Evolutionary conservation across 2,113 vertebrate genomes (phyloP), one percentile per base, ranked within the genome.

Genomic region (Cryptomyrus ogoouensis): DNA sequence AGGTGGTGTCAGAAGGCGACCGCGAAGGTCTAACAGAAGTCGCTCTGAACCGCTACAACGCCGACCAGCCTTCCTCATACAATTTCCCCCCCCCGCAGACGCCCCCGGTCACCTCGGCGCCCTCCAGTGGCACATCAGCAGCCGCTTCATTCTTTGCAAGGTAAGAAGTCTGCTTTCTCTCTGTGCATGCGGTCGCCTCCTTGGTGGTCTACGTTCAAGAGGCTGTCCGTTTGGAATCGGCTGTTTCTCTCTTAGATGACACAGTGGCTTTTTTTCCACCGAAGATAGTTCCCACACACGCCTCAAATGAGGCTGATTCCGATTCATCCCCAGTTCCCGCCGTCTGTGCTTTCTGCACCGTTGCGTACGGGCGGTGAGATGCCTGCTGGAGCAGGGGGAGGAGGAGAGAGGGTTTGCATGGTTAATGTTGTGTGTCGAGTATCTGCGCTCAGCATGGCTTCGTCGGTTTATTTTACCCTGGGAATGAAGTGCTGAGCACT

Each of bases 61-160:
- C 97, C 12, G 96, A 98, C 93, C 97, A 97, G 86, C 97, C 97
- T 1, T 91, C 94, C 8, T 83, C 96, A 89, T 95, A 95, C 94
- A 94, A 94, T 58, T 90, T 95, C 92, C 94, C 97, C 0, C 88
- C 94, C 92, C 94, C 94, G 27, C 96, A 97, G 92, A 93, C 95
- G 89, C 92, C 96, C 0, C 95, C 95, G 0, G 95, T 94, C 88
- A 94, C 96, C 91, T 96, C 93, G 93, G 93, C 52, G 90, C 97
- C 94, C 85, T 95, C 97, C 2, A 95, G 96, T 17, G 96, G 97
- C 91, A 96, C 97, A 90, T 99, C 98, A 0, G 97, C 97, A 15
- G 97, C 98, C 0, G 97, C 98, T 0, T 99, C 98, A 6, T 99
- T 99, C 96, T 99, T 99, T 49, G 98, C 98, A 94, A 97, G 98